Percentiles rank a stretch among this genome's conserved stretches.
Conservation (phyloP, 2,797 vertebrate species). For the Mormyrops attenuatus region DNA sequence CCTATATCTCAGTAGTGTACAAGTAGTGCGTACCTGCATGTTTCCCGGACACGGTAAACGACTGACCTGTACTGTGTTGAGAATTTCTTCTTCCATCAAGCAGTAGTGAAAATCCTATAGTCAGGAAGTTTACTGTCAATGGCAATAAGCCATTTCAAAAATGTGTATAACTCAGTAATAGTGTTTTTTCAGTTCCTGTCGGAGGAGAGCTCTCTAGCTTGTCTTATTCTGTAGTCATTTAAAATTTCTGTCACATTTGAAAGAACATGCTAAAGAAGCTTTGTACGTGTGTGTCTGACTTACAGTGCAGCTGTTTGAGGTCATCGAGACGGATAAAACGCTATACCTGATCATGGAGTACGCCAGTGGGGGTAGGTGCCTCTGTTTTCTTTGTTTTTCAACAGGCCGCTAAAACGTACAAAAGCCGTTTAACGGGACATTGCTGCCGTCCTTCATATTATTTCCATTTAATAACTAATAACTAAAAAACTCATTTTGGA, state of each 20-base stretch:
- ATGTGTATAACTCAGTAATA: background rate
- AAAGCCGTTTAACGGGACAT: background rate
- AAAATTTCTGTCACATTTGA: background rate
- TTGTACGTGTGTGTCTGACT: constrained; percentile 24
- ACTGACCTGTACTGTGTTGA: background rate
- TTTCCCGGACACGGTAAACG: background rate
- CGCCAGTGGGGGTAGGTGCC: constrained; percentile 78
- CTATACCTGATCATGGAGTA: constrained; percentile 93
- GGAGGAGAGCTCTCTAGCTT: background rate
- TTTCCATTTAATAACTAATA: background rate
- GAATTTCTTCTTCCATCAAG: background rate
- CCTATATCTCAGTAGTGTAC: background rate
- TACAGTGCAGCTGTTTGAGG: constrained; percentile 85
- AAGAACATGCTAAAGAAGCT: background rate
- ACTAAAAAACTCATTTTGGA: background rate
- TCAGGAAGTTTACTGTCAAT: background rate
- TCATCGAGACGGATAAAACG: constrained; percentile 87
- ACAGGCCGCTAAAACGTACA: too few species aligned
- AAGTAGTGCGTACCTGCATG: background rate
- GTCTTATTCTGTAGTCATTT: background rate
- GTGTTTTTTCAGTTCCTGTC: background rate
- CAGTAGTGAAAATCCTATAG: background rate
- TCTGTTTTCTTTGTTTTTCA: background rate
- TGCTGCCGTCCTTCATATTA: background rate
- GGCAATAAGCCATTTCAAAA: background rate